phyloP scores from a whole-genome alignment of 1,140 invertebrate species.

The Lysiphlebus fabarum region DNA sequence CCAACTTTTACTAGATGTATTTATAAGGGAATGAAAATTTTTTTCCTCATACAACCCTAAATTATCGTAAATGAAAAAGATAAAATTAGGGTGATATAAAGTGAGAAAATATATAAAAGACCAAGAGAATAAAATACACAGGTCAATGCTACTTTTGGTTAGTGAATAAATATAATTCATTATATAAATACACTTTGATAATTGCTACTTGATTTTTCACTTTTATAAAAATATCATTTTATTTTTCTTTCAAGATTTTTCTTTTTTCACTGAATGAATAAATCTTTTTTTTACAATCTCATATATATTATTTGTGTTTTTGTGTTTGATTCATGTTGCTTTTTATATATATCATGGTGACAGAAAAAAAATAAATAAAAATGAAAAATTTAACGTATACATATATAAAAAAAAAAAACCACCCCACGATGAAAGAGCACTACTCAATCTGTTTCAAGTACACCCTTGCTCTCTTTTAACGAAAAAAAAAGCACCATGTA shows the following conservation, averaged over 20 bases:
- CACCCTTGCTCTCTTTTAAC: conserved; percentile 15
- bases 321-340: neutral
- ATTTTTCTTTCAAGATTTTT: neutral
- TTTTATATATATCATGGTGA: neutral
- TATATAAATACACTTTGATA: conserved; percentile 13
- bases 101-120: too few relatives aligned
- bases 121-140: conserved; percentile 7
- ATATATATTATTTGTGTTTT: too few relatives aligned
- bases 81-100: neutral
- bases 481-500: conserved; percentile 20
- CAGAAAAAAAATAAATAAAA: conserved; percentile 6
- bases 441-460: conserved; percentile 25
- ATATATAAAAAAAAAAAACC: conserved; percentile 6
- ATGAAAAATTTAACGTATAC: neutral
- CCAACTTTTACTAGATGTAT: neutral
- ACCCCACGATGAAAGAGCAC: conserved; percentile 17
- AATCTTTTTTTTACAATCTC: neutral
- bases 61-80: neutral
- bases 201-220: conserved; percentile 16
- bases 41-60: too few relatives aligned
- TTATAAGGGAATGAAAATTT: too few relatives aligned
- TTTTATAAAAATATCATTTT: neutral
- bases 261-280: neutral
- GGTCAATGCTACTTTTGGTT: neutral
- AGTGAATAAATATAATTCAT: conserved; percentile 16